phyloP scores from a whole-genome alignment of 2,113 vertebrate genomes.

The Percopsis transmontana region DNA sequence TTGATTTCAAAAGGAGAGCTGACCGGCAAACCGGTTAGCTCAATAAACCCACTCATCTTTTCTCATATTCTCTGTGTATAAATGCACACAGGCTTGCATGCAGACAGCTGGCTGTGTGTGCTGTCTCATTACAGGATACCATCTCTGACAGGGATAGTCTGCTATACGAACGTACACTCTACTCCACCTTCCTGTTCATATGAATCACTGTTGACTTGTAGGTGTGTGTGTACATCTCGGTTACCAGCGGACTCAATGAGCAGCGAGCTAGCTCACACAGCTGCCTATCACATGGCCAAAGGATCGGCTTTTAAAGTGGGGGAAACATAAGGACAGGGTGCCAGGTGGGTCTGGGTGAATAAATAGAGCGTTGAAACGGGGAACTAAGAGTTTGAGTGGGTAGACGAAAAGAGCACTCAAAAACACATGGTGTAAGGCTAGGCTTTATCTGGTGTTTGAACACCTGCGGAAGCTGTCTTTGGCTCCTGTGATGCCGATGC shows the following conservation, averaged over 20 bases:
- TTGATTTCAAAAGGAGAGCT: not conserved
- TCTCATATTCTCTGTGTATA: not conserved
- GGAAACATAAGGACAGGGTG: slow-evolving; percentile 35
- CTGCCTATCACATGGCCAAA: slow-evolving; percentile 30
- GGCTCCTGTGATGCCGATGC: fast-evolving
- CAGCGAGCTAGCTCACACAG: slow-evolving; percentile 42
- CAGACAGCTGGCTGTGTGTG: not conserved
- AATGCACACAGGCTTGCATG: slow-evolving; percentile 22
- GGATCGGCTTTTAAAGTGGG: not conserved
- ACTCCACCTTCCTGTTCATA: slow-evolving; percentile 21
- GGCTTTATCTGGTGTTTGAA: slow-evolving; percentile 20
- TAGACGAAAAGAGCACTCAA: slow-evolving; percentile 15
- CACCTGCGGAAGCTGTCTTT: slow-evolving; percentile 32
- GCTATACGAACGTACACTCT: not conserved
- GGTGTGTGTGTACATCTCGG: slow-evolving; percentile 4
- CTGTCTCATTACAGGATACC: slow-evolving; percentile 3
- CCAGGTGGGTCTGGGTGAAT: slow-evolving; percentile 62
- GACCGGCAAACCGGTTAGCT: not conserved
- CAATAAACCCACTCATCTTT: not conserved
- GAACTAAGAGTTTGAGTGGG: slow-evolving; percentile 20
- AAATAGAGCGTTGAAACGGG: slow-evolving; percentile 45
- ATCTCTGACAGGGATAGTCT: slow-evolving; percentile 18
- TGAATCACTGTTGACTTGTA: slow-evolving; percentile 5
- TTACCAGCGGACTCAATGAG: slow-evolving; percentile 34
- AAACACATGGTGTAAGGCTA: slow-evolving; percentile 40